phyloP scores from a whole-genome alignment of 2,113 vertebrate genomes.

The Pedetes capensis region DNA sequence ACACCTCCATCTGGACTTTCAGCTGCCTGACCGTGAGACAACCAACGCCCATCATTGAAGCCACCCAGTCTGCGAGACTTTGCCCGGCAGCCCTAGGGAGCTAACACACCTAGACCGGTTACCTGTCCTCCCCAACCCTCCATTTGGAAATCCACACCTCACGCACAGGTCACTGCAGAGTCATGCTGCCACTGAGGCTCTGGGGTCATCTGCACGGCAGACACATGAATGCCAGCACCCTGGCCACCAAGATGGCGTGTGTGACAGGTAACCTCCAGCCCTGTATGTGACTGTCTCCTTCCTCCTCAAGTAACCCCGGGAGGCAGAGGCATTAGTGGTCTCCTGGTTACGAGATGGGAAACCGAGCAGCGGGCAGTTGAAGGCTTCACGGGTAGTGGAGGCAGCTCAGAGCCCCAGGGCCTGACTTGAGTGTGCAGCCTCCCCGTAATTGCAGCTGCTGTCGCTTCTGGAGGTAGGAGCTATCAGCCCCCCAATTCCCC shows the following conservation, averaged over 20 bases:
- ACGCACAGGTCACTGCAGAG: neutral
- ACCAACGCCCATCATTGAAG: no score
- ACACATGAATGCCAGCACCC: neutral
- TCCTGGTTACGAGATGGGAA: neutral
- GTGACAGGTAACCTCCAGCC: neutral
- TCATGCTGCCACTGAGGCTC: neutral
- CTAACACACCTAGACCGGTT: no score
- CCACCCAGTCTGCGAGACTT: neutral
- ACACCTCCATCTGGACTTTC: no score
- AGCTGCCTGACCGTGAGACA: no score
- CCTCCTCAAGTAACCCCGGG: neutral
- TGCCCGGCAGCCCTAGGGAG: no score
- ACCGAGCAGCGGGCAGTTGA: neutral
- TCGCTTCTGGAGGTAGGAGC: neutral
- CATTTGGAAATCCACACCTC: neutral
- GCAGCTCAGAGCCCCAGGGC: neutral
- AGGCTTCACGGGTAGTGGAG: neutral
- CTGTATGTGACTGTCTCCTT: neutral
- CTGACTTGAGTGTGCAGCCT: neutral
- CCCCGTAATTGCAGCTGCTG: neutral
- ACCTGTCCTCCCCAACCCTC: no score
- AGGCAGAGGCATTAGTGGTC: neutral
- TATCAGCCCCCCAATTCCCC: neutral
- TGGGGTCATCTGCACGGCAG: neutral
- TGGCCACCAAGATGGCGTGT: fast-evolving